A percentile compares a stretch with the other conserved stretches of the same genome.
These are phyloP conservation scores for Trichogramma pretiosum DNA, from an alignment of 1,140 invertebrate species.

Conservation along the genomic window DNA sequence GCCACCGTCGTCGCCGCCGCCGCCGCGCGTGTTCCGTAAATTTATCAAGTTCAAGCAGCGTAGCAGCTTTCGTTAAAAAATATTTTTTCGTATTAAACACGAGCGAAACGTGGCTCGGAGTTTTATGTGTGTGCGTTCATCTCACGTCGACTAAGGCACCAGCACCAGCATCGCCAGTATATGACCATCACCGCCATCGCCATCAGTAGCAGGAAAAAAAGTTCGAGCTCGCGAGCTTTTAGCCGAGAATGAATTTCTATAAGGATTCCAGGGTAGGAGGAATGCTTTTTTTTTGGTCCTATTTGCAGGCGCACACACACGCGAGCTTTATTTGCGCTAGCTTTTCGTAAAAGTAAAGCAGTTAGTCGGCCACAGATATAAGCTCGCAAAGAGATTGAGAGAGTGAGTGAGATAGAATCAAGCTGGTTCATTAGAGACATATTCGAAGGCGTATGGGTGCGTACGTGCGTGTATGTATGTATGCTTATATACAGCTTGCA, in stretches of 20 bases:
- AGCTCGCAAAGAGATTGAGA: no score
- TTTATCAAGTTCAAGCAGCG: slow-evolving; percentile 8
- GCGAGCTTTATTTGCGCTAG: slow-evolving; percentile 35
- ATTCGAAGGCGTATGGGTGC: slow-evolving; percentile 24
- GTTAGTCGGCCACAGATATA: slow-evolving; percentile 36
- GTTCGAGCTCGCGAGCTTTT: background rate
- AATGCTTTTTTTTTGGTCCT: slow-evolving; percentile 27
- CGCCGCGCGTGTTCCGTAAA: no score
- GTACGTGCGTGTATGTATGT: background rate
- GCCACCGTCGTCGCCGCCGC: no score
- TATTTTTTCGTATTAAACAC: slow-evolving; percentile 8
- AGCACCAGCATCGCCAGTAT: no score
- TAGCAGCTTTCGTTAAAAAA: slow-evolving; percentile 11
- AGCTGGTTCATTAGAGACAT: slow-evolving; percentile 46
- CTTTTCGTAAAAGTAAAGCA: slow-evolving; percentile 27
- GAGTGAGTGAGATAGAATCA: no score
- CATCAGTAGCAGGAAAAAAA: slow-evolving; percentile 16
- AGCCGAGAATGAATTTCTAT: background rate
- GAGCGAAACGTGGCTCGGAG: no score
- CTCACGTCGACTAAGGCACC: no score
- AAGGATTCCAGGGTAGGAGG: slow-evolving; percentile 16
- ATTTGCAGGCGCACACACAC: no score
- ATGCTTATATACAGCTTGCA: no score
- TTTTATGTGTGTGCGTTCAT: no score
- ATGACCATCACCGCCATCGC: no score